Evolutionary conservation across 2,113 vertebrate species (phyloP).

Genomic region (Dissostichus mawsoni): DNA sequence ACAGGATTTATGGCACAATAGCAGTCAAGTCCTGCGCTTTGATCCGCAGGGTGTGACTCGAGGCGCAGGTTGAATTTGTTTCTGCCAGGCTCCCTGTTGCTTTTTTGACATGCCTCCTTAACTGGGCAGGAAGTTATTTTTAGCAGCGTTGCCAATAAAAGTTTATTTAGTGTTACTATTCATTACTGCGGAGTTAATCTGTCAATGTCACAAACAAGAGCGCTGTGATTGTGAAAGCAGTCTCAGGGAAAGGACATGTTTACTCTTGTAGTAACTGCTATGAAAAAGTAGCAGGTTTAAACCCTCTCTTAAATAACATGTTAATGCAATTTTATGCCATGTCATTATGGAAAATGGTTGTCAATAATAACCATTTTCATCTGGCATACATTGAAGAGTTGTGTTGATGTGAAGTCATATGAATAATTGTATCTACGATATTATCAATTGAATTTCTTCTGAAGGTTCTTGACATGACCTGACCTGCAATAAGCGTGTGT

Average conservation of each 20-base stretch:
- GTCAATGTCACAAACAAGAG: slow-evolving; percentile 17
- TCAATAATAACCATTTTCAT: not conserved
- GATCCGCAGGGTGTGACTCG: slow-evolving; percentile 67
- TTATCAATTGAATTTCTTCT: slow-evolving; percentile 23
- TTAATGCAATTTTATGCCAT: not conserved
- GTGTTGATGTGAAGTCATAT: slow-evolving; percentile 2
- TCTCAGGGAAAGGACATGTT: not conserved
- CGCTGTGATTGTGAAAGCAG: not conserved
- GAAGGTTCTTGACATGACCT: slow-evolving; percentile 19
- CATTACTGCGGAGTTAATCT: not conserved
- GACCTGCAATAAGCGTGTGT: slow-evolving; percentile 1
- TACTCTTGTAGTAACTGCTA: not conserved
- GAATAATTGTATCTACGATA: slow-evolving; percentile 34
- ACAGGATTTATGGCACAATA: slow-evolving; percentile 78
- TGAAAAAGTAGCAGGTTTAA: not conserved
- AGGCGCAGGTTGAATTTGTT: slow-evolving; percentile 44
- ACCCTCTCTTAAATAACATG: not conserved
- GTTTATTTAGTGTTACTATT: slow-evolving; percentile 41
- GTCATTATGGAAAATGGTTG: not conserved
- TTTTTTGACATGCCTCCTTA: slow-evolving; percentile 48
- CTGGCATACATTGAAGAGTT: not conserved
- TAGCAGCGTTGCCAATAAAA: slow-evolving; percentile 21
- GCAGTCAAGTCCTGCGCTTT: slow-evolving; percentile 66
- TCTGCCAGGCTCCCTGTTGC: slow-evolving; percentile 24
- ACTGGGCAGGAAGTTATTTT: slow-evolving; percentile 33